Evolutionary conservation across 2,888 invertebrate species (phyloP).

Genomic region (Unio pictorum): DNA sequence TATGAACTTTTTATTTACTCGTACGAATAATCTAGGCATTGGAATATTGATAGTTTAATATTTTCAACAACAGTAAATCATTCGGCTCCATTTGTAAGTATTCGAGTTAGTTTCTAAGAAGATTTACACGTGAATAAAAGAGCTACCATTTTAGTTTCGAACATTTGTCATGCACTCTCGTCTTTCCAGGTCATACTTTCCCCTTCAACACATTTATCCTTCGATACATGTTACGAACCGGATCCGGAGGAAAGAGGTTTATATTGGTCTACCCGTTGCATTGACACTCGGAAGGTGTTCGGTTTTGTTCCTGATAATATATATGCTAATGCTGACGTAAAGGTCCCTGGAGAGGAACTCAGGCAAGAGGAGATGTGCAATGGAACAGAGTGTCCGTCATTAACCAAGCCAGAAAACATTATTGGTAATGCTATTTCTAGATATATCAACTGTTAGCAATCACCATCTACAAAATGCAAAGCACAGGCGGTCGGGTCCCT

Average conservation of each 20-base stretch:
- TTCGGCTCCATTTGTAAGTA: too few relatives aligned
- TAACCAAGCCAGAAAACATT: conserved; percentile 55
- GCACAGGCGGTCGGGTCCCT: too few relatives aligned
- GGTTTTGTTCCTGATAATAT: conserved; percentile 48
- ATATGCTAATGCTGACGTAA: conserved; percentile 38
- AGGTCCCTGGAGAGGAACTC: conserved; percentile 37
- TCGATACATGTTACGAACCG: conserved; percentile 56
- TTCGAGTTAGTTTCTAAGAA: too few relatives aligned
- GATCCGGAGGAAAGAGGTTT: conserved; percentile 57
- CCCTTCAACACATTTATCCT: conserved; percentile 50
- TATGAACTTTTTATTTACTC: too few relatives aligned
- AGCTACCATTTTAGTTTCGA: too few relatives aligned
- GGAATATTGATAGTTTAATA: too few relatives aligned
- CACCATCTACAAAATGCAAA: too few relatives aligned
- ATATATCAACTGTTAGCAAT: too few relatives aligned
- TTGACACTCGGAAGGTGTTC: conserved; percentile 50
- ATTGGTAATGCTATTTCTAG: conserved; percentile 34
- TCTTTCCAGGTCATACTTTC: conserved; percentile 51
- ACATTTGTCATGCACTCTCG: too few relatives aligned
- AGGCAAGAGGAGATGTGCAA: conserved; percentile 40
- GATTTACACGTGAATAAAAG: too few relatives aligned
- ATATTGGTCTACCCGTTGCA: conserved; percentile 63
- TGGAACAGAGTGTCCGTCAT: conserved; percentile 29
- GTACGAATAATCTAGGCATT: too few relatives aligned
- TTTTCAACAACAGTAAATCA: too few relatives aligned